These are phyloP conservation scores for Choreutis nemorana DNA, from an alignment of 2,888 invertebrate species.

Conservation along the genomic window DNA sequence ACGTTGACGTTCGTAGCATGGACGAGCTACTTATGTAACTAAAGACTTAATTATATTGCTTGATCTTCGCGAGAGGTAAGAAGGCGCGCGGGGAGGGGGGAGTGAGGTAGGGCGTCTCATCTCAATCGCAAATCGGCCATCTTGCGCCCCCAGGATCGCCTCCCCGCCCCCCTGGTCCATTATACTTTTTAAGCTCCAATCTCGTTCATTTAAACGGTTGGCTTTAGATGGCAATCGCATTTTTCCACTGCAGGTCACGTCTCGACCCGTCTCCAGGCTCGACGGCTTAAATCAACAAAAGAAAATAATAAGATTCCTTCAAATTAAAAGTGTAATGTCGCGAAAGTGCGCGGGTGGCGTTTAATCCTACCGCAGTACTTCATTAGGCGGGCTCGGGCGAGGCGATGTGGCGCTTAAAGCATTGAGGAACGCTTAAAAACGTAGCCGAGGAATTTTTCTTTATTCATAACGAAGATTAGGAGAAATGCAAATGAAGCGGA, in stretches of 20 bases:
- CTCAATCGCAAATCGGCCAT: conserved; percentile 68
- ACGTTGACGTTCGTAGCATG: no score
- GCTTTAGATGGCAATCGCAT: conserved; percentile 76
- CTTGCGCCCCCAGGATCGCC: conserved; percentile 59
- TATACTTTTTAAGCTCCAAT: conserved; percentile 79
- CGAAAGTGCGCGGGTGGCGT: conserved; percentile 40
- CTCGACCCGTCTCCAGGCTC: conserved; percentile 65
- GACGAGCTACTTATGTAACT: conserved; percentile 10
- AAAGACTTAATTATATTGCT: conserved; percentile 58
- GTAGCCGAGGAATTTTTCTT: conserved; percentile 60
- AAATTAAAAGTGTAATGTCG: conserved; percentile 77
- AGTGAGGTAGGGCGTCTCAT: conserved; percentile 50
- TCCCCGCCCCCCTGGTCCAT: conserved; percentile 62
- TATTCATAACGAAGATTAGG: conserved; percentile 65
- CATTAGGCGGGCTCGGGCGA: conserved; percentile 56
- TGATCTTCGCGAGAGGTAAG: conserved; percentile 57
- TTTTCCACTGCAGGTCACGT: conserved; percentile 76
- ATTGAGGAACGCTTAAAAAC: conserved; percentile 46
- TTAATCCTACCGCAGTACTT: conserved; percentile 54
- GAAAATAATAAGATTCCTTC: conserved; percentile 75
- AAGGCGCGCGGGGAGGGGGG: no score
- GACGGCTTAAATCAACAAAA: conserved; percentile 75
- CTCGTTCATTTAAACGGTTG: conserved; percentile 76
- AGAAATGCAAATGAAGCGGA: conserved; percentile 63
- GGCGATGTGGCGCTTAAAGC: conserved; percentile 32